Conservation (phyloP, 1,140 invertebrate genomes). For the Drosophila bipectinata region DNA sequence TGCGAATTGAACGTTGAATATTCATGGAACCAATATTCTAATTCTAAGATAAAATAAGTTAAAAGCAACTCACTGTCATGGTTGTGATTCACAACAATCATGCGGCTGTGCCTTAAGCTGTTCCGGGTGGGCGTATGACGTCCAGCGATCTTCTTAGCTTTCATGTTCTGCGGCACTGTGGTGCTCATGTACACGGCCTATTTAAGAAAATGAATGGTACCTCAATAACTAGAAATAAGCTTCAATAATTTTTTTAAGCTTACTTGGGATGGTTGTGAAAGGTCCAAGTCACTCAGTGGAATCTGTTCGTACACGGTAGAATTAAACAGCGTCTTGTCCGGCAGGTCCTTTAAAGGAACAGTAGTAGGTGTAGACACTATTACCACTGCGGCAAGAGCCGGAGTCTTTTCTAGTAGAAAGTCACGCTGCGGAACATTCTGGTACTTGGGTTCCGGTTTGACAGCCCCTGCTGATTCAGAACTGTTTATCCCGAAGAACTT, state of each 20-base stretch:
- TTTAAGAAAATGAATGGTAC: background rate
- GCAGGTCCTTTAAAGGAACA: background rate
- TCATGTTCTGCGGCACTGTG: conserved; percentile 89
- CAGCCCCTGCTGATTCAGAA: conserved; percentile 30
- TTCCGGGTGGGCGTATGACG: conserved; percentile 89
- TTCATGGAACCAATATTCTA: no score
- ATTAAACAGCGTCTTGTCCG: conserved; percentile 26
- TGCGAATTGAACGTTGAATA: no score
- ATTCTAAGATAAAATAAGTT: background rate
- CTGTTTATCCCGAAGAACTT: conserved; percentile 82
- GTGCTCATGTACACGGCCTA: conserved; percentile 85
- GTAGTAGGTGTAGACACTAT: background rate
- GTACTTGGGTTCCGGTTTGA: conserved; percentile 59
- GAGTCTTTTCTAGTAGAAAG: conserved; percentile 18
- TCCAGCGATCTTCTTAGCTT: conserved; percentile 86
- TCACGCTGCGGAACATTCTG: conserved; percentile 62
- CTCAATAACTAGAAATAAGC: background rate
- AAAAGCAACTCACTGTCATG: conserved; percentile 84
- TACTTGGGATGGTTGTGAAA: conserved; percentile 70
- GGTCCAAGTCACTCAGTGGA: conserved; percentile 69
- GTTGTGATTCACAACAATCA: conserved; percentile 87
- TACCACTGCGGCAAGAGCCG: conserved; percentile 4
- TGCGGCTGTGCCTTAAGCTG: conserved; percentile 88
- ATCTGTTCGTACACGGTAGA: conserved; percentile 72
- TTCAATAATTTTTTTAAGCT: background rate